Evolutionary conservation across 2,797 vertebrate genomes (phyloP).

Genomic region (Enteromius paludinosus): DNA sequence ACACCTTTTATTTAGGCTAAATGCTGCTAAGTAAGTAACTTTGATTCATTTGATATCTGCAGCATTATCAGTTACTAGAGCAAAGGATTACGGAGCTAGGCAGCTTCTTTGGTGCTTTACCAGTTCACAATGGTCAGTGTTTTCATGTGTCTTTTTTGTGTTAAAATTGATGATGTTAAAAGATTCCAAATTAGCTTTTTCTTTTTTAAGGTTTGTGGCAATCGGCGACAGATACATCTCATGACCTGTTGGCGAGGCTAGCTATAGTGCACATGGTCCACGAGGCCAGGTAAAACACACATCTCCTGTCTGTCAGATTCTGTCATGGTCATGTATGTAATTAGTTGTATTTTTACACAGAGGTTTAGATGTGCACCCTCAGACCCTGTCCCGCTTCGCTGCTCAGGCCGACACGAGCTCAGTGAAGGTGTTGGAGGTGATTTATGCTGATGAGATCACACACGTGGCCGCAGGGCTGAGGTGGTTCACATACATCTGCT

Average conservation of each 20-base stretch:
- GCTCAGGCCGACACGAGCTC: constrained; percentile 66
- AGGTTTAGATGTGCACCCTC: constrained; percentile 74
- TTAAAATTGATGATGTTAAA: not conserved
- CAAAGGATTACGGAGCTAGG: constrained; percentile 69
- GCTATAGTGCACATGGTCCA: constrained; percentile 77
- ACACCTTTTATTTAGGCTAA: not conserved
- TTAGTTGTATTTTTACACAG: constrained; percentile 48
- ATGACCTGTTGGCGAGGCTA: constrained; percentile 70
- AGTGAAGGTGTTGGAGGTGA: constrained; percentile 69
- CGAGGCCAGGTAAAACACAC: constrained; percentile 68
- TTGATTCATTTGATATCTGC: constrained; percentile 5
- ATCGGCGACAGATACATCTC: constrained; percentile 72
- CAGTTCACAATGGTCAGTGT: constrained; percentile 74
- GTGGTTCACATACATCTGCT: constrained; percentile 75
- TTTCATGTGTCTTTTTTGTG: not conserved
- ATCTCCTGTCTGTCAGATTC: not conserved
- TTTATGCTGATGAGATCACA: constrained; percentile 74
- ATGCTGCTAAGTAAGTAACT: not conserved
- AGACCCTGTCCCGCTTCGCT: constrained; percentile 71
- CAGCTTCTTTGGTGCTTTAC: constrained; percentile 71
- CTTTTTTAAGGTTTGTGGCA: constrained; percentile 71
- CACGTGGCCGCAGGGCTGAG: constrained; percentile 74
- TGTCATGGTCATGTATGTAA: not conserved
- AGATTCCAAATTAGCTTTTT: not conserved
- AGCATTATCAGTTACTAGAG: constrained; percentile 74